Evolutionary conservation across 2,797 vertebrate genomes (phyloP).

Genomic region (Sebastes minor): DNA sequence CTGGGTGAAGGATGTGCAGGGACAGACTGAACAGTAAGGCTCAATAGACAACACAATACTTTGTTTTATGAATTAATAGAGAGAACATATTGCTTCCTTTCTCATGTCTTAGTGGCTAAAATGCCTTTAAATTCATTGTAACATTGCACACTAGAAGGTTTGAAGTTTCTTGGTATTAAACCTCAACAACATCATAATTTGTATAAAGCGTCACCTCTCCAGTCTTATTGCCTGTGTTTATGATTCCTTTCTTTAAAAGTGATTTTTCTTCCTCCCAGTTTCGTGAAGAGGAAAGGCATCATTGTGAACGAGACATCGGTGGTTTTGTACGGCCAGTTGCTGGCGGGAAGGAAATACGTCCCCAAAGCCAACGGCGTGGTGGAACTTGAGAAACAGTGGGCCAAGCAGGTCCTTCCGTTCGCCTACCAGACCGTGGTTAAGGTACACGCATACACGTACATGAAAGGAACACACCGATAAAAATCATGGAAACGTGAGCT

Average conservation of each 20-base stretch:
- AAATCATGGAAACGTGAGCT: neutral
- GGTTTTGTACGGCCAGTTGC: conserved; percentile 90
- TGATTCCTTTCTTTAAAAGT: neutral
- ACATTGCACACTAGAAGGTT: neutral
- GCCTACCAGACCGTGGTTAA: conserved; percentile 92
- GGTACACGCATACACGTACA: conserved; percentile 72
- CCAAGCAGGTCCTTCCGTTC: conserved; percentile 93
- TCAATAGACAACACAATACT: neutral
- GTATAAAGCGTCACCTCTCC: neutral
- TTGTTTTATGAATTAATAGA: neutral
- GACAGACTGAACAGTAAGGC: conserved; percentile 92
- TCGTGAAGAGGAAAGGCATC: conserved; percentile 92
- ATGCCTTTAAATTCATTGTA: neutral
- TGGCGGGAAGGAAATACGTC: conserved; percentile 91
- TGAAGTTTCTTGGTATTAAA: neutral
- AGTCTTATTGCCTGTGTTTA: neutral
- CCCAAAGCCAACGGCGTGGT: conserved; percentile 89
- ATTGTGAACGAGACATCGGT: conserved; percentile 88
- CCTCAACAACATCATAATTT: neutral
- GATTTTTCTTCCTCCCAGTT: conserved; percentile 75
- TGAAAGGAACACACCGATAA: neutral
- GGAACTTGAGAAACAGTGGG: conserved; percentile 95
- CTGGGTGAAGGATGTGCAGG: conserved; percentile 94
- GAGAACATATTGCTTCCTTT: neutral
- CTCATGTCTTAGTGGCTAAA: neutral